These are phyloP conservation scores for Scarus forsteni DNA, from an alignment of 2,797 vertebrate genomes.

Conservation along the genomic window DNA sequence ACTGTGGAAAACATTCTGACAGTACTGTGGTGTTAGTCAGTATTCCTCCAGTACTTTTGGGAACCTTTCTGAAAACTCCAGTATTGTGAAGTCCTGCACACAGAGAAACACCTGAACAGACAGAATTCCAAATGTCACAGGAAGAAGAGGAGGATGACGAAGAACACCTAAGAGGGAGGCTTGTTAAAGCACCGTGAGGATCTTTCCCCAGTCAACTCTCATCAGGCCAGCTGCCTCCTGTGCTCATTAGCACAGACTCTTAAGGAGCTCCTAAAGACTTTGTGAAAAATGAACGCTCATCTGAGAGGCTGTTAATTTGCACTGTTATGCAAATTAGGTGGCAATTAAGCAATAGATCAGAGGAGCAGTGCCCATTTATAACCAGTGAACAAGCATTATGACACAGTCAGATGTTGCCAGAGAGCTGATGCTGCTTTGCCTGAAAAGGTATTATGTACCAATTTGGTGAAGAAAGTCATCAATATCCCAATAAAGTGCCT, in stretches of 20 bases:
- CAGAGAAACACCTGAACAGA: constrained; percentile 40
- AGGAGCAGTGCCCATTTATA: constrained; percentile 89
- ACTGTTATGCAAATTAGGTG: constrained; percentile 92
- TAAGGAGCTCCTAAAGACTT: constrained; percentile 92
- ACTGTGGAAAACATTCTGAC: neutral
- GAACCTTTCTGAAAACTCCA: constrained; percentile 18
- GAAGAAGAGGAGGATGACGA: constrained; percentile 74
- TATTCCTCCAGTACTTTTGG: neutral
- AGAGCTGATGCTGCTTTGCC: constrained; percentile 63
- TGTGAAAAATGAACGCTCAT: constrained; percentile 92
- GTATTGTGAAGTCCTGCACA: constrained; percentile 27
- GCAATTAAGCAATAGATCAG: constrained; percentile 91
- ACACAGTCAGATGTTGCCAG: constrained; percentile 85
- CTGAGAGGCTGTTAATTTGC: constrained; percentile 92
- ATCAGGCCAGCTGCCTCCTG: constrained; percentile 89
- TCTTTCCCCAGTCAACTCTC: constrained; percentile 82
- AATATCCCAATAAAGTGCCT: constrained; percentile 26
- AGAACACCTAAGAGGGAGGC: constrained; percentile 78
- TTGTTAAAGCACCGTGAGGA: constrained; percentile 77
- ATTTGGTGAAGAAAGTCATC: constrained; percentile 51
- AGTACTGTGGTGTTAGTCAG: neutral
- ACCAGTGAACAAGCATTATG: constrained; percentile 87
- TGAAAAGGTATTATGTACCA: constrained; percentile 48
- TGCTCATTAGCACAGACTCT: constrained; percentile 89
- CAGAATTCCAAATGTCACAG: constrained; percentile 71